These are phyloP conservation scores for Patiria pectinifera DNA, from an alignment of 53 echinoderm and acorn worm species.

Conservation along the genomic window DNA sequence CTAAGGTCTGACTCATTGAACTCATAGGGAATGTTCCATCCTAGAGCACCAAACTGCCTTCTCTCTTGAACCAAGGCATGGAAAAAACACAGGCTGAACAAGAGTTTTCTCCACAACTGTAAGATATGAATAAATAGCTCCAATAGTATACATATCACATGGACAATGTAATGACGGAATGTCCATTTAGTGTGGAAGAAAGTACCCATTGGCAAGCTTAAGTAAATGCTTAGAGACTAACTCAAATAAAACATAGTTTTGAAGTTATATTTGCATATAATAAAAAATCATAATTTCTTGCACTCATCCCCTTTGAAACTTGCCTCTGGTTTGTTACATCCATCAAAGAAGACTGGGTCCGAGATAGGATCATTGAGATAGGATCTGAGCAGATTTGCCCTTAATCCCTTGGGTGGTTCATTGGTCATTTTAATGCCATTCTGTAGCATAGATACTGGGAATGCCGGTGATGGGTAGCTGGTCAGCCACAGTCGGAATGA, in stretches of 20 bases:
- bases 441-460: conserved; percentile 94
- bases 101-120: conserved; percentile 87
- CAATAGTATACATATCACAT: not conserved
- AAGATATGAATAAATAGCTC: not conserved
- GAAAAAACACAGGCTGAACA: conserved; percentile 95
- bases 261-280: not conserved
- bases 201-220: too few species aligned
- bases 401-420: conserved; percentile 92
- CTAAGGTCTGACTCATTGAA: conserved; percentile 98
- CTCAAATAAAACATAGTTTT: not conserved
- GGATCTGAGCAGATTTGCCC: conserved; percentile 88
- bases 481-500: conserved; percentile 92
- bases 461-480: conserved; percentile 90
- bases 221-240: too few species aligned
- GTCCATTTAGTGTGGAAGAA: too few species aligned
- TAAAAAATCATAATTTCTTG: not conserved
- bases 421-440: conserved; percentile 98
- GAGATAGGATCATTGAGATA: conserved; percentile 97
- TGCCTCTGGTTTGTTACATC: conserved; percentile 89
- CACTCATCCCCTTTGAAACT: not conserved
- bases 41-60: conserved; percentile 92
- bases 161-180: too few species aligned
- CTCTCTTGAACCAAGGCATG: conserved; percentile 96
- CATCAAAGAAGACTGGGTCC: conserved; percentile 89
- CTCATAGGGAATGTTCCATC: conserved; percentile 96